These are phyloP conservation scores for Esperia sulphurella DNA, from an alignment of 2,888 invertebrate species.

Conservation along the genomic window DNA sequence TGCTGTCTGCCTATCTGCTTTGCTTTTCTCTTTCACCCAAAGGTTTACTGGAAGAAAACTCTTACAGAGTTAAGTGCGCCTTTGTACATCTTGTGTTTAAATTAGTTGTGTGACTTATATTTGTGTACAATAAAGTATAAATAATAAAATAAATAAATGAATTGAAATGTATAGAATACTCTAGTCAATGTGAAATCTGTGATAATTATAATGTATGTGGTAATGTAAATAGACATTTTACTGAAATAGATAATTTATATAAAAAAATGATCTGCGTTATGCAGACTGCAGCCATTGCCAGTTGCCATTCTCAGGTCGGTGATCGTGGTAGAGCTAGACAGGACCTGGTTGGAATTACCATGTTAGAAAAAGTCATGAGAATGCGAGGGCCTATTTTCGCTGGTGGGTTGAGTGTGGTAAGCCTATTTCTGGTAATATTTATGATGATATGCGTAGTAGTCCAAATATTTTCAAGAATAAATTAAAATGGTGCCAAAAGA, in stretches of 20 bases:
- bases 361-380: conserved; percentile 3
- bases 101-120: no score
- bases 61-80: no score
- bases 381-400: conserved; percentile 1
- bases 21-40: no score
- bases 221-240: neutral
- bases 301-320: neutral
- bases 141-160: no score
- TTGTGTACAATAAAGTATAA: no score
- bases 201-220: neutral
- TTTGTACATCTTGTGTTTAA: no score
- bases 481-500: conserved; percentile 9
- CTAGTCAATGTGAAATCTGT: neutral
- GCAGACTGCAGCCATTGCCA: neutral
- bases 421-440: conserved; percentile 9
- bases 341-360: conserved; percentile 9
- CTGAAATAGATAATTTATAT: neutral
- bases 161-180: neutral
- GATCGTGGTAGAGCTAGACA: neutral
- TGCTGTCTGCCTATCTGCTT: no score
- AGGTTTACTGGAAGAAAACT: no score
- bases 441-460: conserved; percentile 8
- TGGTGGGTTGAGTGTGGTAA: conserved; percentile 4
- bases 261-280: neutral
- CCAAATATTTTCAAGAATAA: conserved; percentile 9